Base-by-base conservation (phyloP, 1,140 invertebrate genomes). In the Condylostylus longicornis region DNA sequence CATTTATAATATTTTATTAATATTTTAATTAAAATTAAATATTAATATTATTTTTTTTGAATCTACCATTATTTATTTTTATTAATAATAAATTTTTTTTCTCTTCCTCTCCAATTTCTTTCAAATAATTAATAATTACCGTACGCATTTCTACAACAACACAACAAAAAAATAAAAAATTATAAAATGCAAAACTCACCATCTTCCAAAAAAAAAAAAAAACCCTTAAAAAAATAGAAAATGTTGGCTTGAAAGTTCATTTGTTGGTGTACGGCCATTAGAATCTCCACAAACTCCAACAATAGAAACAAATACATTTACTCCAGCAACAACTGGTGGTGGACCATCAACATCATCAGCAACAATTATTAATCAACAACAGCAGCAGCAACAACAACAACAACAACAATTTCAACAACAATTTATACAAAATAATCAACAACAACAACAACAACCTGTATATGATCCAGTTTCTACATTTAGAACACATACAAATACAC, bases 191-290 rank as follows among this genome's bases (percentile, higher is more conserved):
- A n/a, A n/a, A n/a, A n/a, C n/a, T n/a, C n/a, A n/a, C n/a, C n/a
- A n/a, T n/a, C n/a, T n/a, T n/a, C n/a, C n/a, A n/a, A n/a, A n/a
- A n/a, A n/a, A n/a, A n/a, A n/a, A n/a, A n/a, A n/a, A n/a, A n/a
- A n/a, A n/a, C n/a, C n/a, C n/a, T n/a, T n/a, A n/a, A n/a, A n/a
- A 13, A 22, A 15, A 13, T 40, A 60, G 57, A 46, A 59, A 54
- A 44, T 85, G 82, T 56, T 90, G 86, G 86, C 69, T 90, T 56
- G 86, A 90, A 59, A 88, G 82, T 62, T 86, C 82, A 40, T 90
- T 90, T 64, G 83, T 89, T 42, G 74, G 85, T 42, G 79, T 76
- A 45, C 75, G 80, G 48, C 83, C 82, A 6, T 62, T 86, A 47
- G 82, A 86, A 42, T 83, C 82, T 23, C 83, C 81, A 10, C 78